These are phyloP conservation scores for Drosophila formosana DNA, from an alignment of 2,888 invertebrate species.

Conservation along the genomic window DNA sequence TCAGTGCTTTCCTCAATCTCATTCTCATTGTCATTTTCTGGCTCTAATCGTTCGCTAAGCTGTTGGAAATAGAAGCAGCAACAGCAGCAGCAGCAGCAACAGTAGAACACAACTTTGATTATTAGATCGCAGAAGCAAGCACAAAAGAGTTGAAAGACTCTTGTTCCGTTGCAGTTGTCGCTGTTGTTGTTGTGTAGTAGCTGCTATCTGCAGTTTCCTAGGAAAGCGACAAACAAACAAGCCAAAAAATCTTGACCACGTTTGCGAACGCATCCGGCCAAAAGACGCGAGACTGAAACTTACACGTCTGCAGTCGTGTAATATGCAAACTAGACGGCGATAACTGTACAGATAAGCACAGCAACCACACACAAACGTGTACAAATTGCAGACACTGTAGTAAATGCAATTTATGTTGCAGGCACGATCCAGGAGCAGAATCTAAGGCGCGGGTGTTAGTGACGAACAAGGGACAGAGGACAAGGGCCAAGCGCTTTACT, in stretches of 20 bases:
- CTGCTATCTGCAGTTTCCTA: slow-evolving; percentile 56
- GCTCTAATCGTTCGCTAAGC: slow-evolving; percentile 70
- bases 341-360: slow-evolving; percentile 79
- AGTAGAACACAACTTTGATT: slow-evolving; percentile 51
- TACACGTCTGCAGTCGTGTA: slow-evolving; percentile 76
- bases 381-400: slow-evolving; percentile 70
- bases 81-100: slow-evolving; percentile 39
- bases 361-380: slow-evolving; percentile 29
- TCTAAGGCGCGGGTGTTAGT: not conserved
- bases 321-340: slow-evolving; percentile 79
- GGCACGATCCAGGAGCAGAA: slow-evolving; percentile 50
- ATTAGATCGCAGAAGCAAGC: slow-evolving; percentile 52
- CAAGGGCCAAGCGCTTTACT: slow-evolving; percentile 1
- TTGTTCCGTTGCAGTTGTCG: slow-evolving; percentile 4
- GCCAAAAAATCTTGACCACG: slow-evolving; percentile 65
- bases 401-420: slow-evolving; percentile 54
- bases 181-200: slow-evolving; percentile 4
- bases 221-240: slow-evolving; percentile 54
- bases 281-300: slow-evolving; percentile 35
- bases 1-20: slow-evolving; percentile 27
- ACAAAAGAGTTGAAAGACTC: slow-evolving; percentile 32
- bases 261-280: slow-evolving; percentile 73
- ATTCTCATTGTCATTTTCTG: slow-evolving; percentile 28
- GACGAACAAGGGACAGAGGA: not conserved
- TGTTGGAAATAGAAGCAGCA: slow-evolving; percentile 46